Percentiles rank a stretch among this genome's conserved stretches.
These are phyloP conservation scores for Drusus annulatus DNA, from an alignment of 1,140 invertebrate species.

Conservation along the genomic window DNA sequence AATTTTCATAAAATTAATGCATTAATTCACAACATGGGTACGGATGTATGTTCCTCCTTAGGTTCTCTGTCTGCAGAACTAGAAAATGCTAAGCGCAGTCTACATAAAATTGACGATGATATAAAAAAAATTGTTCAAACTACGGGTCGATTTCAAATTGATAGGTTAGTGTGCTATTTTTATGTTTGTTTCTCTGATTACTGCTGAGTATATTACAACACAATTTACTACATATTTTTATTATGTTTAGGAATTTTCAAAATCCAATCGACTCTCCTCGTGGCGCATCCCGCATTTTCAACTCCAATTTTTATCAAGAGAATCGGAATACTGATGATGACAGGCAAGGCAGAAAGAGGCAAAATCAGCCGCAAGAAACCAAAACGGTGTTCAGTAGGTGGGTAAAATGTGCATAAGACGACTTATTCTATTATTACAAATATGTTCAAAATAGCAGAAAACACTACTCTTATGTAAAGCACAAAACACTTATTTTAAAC, in stretches of 20 bases:
- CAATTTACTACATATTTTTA: constrained; percentile 30
- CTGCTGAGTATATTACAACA: background rate
- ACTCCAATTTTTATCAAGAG: constrained; percentile 62
- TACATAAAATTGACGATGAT: constrained; percentile 70
- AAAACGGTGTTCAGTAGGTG: constrained; percentile 71
- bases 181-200: constrained; percentile 2
- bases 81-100: constrained; percentile 67
- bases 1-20: constrained; percentile 17
- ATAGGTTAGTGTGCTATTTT: constrained; percentile 65
- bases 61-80: constrained; percentile 66
- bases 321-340: constrained; percentile 65
- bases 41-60: constrained; percentile 69
- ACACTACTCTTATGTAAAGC: too few relatives aligned
- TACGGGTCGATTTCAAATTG: constrained; percentile 65
- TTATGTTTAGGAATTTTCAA: constrained; percentile 48
- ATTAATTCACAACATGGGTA: constrained; percentile 62
- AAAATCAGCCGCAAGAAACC: constrained; percentile 64
- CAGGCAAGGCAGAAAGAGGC: constrained; percentile 63
- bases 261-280: constrained; percentile 63
- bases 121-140: constrained; percentile 71
- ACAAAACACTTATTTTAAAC: too few relatives aligned
- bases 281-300: constrained; percentile 62
- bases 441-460: too few relatives aligned
- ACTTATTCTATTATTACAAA: too few relatives aligned
- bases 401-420: background rate